phyloP scores from a whole-genome alignment of 2,113 vertebrate species.

The Gallinago undulata region DNA sequence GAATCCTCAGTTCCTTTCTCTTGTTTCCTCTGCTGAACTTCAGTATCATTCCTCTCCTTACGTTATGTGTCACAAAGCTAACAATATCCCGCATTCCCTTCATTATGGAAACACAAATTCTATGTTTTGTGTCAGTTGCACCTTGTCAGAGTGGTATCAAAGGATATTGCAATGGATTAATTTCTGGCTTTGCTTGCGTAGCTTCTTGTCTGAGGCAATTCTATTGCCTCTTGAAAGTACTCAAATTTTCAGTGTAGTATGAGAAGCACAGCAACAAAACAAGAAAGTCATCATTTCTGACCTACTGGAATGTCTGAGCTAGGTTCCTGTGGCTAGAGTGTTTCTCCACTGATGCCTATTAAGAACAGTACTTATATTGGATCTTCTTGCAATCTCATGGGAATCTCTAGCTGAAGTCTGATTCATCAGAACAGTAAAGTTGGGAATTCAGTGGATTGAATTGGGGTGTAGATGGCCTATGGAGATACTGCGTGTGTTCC shows the following conservation, averaged over 20 bases:
- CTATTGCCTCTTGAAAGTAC: neutral
- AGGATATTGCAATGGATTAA: neutral
- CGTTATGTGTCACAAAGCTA: neutral
- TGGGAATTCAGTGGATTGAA: neutral
- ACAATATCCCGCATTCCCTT: neutral
- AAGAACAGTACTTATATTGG: neutral
- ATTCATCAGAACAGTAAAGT: neutral
- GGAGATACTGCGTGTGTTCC: neutral
- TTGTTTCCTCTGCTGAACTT: neutral
- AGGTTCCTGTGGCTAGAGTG: neutral
- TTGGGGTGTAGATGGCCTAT: neutral
- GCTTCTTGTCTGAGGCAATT: neutral
- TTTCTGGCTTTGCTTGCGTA: neutral
- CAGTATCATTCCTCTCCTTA: accelerated
- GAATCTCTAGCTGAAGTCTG: neutral
- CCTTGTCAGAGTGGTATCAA: neutral
- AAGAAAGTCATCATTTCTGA: neutral
- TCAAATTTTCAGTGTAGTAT: neutral
- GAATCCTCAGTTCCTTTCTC: neutral
- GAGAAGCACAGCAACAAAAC: neutral
- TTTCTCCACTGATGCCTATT: neutral
- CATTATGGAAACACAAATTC: neutral
- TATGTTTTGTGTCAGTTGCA: neutral
- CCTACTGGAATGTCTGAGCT: neutral
- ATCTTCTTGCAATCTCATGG: neutral